Percentiles rank a stretch among this genome's conserved stretches.
phyloP scores from a whole-genome alignment of 30 jellyfish, hydroid and myxozoan species.

The Sanderia malayensis region DNA sequence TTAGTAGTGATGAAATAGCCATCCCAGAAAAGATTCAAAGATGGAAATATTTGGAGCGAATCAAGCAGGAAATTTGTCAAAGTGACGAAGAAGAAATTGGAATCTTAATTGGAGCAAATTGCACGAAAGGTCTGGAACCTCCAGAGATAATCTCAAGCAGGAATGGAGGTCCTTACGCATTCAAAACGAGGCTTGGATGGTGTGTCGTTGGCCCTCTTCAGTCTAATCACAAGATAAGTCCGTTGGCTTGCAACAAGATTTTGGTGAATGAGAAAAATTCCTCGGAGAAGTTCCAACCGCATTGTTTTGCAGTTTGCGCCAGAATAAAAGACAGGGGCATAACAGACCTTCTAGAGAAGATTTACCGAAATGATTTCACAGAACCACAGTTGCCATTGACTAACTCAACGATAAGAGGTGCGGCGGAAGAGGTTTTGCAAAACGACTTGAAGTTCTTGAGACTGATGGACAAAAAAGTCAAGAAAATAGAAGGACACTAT shows the following conservation, averaged over 20 bases:
- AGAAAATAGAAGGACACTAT: slow-evolving; percentile 4
- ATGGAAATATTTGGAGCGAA: slow-evolving; percentile 4
- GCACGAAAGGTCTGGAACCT: slow-evolving; percentile 25
- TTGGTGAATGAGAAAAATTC: background rate
- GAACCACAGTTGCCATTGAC: background rate
- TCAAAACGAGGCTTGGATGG: slow-evolving; percentile 39
- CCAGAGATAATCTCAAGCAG: slow-evolving; percentile 15
- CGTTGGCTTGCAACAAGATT: background rate
- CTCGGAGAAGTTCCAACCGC: background rate
- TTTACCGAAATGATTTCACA: background rate
- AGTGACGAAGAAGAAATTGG: slow-evolving; percentile 6
- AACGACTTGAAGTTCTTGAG: slow-evolving; percentile 4
- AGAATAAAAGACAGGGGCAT: background rate
- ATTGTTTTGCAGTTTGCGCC: slow-evolving; percentile 8
- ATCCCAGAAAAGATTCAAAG: slow-evolving; percentile 8
- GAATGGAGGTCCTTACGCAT: slow-evolving; percentile 27
- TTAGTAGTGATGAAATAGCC: slow-evolving; percentile 8
- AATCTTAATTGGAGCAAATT: slow-evolving; percentile 12
- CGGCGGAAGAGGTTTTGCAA: slow-evolving; percentile 8
- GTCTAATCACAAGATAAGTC: background rate
- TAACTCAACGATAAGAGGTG: background rate
- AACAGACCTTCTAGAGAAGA: slow-evolving; percentile 7
- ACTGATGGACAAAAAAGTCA: slow-evolving; percentile 27
- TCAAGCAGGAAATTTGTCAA: slow-evolving; percentile 5
- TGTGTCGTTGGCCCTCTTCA: slow-evolving; percentile 22